Evolutionary conservation across 2,113 vertebrate genomes (phyloP), one percentile per base, ranked within the genome.

Genomic region (Phyllostomus discolor): DNA sequence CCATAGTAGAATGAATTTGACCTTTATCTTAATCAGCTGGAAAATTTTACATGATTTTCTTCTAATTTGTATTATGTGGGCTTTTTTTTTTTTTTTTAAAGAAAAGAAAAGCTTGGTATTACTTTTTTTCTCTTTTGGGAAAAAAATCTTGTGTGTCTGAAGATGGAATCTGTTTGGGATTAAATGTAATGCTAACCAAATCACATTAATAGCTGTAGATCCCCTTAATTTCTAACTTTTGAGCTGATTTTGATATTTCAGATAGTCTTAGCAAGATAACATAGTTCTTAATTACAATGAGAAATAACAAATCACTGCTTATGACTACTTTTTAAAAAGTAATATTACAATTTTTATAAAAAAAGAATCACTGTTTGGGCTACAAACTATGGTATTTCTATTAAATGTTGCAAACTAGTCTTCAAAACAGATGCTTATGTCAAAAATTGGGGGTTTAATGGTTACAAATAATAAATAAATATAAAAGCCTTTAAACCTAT

Each of bases 221-320:
- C 95, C 73, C 95, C 67, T 33, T 86, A 79, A 79, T 48, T 85
- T 76, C 31, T 91, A 93, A 57, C 62, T 89, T 93, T 70, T 80
- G 33, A 88, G 16, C 17, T 86, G 62, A 48, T 78, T 96, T 94
- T 92, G 54, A 12, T 93, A 12, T 93, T 91, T 95, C 35, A 70
- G 43, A 41, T 89, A 78, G 20, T 73, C 31, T 95, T 92, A 72
- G 26, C 73, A 90, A 52, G 46, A 59, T 81, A 9, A 64, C 28
- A 28, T 15, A 91, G 5, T 41, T 72, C 17, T 67, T 79, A 95
- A 14, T 84, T 88, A 19, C 10, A n/a, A 10, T 26, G 16, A 95
- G 43, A 92, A 94, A 67, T 78, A 78, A 67, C 12, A 81, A 64
- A 35, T 80, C 7, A 64, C 22, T 72, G 6, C 20, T 93, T 28